phyloP scores from a whole-genome alignment of 2,888 invertebrate genomes.

The Drosophila lacicola region DNA sequence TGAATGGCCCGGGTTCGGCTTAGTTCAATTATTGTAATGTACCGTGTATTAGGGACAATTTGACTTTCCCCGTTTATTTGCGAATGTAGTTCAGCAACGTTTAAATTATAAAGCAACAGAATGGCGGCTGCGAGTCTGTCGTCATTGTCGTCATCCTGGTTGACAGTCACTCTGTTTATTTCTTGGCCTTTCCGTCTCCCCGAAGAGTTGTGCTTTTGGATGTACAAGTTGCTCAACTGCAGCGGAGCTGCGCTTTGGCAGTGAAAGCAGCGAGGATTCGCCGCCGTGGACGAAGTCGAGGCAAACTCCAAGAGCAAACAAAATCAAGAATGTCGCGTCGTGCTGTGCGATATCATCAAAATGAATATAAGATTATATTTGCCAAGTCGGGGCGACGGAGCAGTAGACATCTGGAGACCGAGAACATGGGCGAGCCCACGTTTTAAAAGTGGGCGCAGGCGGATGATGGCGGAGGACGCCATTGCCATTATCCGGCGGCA shows the following conservation, averaged over 20 bases:
- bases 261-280: constrained; percentile 12
- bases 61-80: constrained; percentile 28
- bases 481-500: constrained; percentile 44
- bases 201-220: constrained; percentile 74
- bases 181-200: constrained; percentile 21
- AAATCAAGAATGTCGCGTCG: constrained; percentile 54
- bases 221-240: constrained; percentile 71
- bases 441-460: not conserved
- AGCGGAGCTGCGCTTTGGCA: constrained; percentile 31
- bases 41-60: constrained; percentile 1
- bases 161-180: constrained; percentile 16
- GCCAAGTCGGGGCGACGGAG: constrained; percentile 29
- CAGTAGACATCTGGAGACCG: constrained; percentile 1
- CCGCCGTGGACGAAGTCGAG: constrained; percentile 23
- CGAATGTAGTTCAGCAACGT: constrained; percentile 19
- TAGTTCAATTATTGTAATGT: constrained; percentile 37
- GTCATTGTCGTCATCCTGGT: constrained; percentile 9
- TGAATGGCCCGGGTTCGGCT: not conserved
- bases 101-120: constrained; percentile 63
- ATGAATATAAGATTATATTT: constrained; percentile 79
- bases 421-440: constrained; percentile 12
- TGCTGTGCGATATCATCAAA: constrained; percentile 70
- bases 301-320: constrained; percentile 62
- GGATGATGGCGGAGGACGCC: constrained; percentile 11
- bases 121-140: constrained; percentile 30